These are phyloP conservation scores for Psophia crepitans DNA, from an alignment of 2,113 vertebrate genomes.

Conservation along the genomic window DNA sequence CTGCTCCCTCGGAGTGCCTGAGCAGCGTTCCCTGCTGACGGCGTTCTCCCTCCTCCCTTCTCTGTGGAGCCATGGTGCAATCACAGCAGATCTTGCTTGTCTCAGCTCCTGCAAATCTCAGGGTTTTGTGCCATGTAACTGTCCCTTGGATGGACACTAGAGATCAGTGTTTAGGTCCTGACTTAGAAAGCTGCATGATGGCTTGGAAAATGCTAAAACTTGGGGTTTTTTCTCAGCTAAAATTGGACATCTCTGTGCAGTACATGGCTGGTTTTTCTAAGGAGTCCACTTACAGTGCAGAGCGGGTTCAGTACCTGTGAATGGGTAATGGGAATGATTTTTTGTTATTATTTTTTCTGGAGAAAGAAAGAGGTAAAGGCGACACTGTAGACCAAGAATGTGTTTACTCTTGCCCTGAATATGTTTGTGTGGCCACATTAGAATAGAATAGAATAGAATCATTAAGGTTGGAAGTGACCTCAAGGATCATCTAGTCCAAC, in stretches of 20 bases:
- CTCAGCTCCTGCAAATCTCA: not conserved
- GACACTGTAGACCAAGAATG: not conserved
- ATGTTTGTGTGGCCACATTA: not conserved
- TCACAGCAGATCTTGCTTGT: not conserved
- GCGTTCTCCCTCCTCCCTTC: not conserved
- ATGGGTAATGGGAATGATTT: not conserved
- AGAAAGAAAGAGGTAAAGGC: not conserved
- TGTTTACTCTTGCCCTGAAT: not conserved
- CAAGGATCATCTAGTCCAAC: too few species aligned
- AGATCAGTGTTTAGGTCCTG: not conserved
- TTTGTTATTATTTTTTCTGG: rapidly evolving
- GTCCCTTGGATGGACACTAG: not conserved
- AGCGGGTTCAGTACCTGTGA: not conserved
- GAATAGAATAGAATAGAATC: too few species aligned
- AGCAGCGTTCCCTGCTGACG: not conserved
- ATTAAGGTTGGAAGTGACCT: too few species aligned
- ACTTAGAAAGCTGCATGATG: not conserved
- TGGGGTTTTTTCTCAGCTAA: not conserved
- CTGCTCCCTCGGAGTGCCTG: not conserved
- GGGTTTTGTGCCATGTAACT: not conserved
- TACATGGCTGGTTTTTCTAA: not conserved
- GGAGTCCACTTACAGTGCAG: not conserved
- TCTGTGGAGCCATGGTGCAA: not conserved
- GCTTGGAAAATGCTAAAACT: not conserved
- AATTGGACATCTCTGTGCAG: not conserved